Evolutionary conservation across 2,888 invertebrate species (phyloP), one percentile per base, ranked within the genome.

Genomic region (Eugnorisma glareosa): DNA sequence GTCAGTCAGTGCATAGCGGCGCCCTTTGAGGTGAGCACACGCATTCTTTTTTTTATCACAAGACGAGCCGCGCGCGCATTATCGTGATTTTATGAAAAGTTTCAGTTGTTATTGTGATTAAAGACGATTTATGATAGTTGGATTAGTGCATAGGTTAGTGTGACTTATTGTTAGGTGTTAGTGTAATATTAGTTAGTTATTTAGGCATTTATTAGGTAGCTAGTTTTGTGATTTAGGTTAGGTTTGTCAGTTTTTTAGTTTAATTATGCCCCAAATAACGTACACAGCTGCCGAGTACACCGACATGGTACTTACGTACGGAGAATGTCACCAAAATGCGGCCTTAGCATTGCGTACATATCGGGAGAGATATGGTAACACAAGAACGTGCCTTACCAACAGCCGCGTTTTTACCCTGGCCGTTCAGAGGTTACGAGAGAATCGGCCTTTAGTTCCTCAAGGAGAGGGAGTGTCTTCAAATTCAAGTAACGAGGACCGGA

Each of bases 271-370:
- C 18, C 59, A 59, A 31, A 59, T 59, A 63, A 35, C 24, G 24
- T 63, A 63, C 61, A 63, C 61, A 63, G 61, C 61, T 35, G 61
- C 61, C 61, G 61, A 37, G 63, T 63, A 37, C 37, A 63, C 35
- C 63, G 63, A 63, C 35, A 63, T 63, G 37, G 35, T 63, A 37
- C 63, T 63, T 35, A 63, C 13, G 35, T 63, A 63, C 24, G 35
- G 63, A 35, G 63, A 63, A 63, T 63, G 35, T 35, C 11, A 63
- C 21, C 61, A 35, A 35, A 63, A 63, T 35, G 35, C 61, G 61
- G 61, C 61, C 35, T 35, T 63, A 63, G 61, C 61, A 63, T 63
- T 63, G 35, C 61, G 61, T 63, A 63, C 61, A 63, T 24, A 67
- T 31, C 61, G 61, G 35, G 61, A 63, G 61, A 63, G 35, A 63